phyloP scores from a whole-genome alignment of 2,888 invertebrate species.

The Prosapia bicincta region DNA sequence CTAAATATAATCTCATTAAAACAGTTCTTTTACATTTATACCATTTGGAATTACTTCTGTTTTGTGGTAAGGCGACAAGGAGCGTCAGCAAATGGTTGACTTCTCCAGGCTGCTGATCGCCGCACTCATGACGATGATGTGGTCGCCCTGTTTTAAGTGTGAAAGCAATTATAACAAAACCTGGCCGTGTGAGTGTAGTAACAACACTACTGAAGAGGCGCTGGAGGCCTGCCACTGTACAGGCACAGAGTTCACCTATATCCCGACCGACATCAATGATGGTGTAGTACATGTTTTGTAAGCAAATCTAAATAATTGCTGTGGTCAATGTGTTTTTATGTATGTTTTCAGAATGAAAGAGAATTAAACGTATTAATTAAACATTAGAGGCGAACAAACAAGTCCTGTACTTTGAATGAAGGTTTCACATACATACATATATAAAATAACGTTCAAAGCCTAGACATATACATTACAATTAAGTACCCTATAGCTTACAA shows the following conservation, averaged over 20 bases:
- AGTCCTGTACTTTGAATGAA: too few species aligned
- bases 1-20: too few species aligned
- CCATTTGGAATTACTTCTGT: too few species aligned
- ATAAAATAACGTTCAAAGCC: too few species aligned
- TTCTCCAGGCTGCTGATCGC: background rate
- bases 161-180: background rate
- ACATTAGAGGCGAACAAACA: too few species aligned
- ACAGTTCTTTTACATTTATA: too few species aligned
- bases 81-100: background rate
- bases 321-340: background rate
- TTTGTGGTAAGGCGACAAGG: background rate
- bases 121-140: background rate
- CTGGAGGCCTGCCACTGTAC: constrained; percentile 18
- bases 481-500: too few species aligned
- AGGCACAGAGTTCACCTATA: background rate
- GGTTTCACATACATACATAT: too few species aligned
- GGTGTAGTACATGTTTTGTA: constrained; percentile 25
- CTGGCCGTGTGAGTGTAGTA: constrained; percentile 7
- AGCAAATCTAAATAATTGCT: constrained; percentile 6
- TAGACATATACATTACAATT: too few species aligned
- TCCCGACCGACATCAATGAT: constrained; percentile 13
- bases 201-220: constrained; percentile 5
- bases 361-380: too few species aligned
- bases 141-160: background rate
- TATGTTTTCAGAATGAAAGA: too few species aligned